phyloP scores from a whole-genome alignment of 2,113 vertebrate genomes.

The Gymnobelideus leadbeateri region DNA sequence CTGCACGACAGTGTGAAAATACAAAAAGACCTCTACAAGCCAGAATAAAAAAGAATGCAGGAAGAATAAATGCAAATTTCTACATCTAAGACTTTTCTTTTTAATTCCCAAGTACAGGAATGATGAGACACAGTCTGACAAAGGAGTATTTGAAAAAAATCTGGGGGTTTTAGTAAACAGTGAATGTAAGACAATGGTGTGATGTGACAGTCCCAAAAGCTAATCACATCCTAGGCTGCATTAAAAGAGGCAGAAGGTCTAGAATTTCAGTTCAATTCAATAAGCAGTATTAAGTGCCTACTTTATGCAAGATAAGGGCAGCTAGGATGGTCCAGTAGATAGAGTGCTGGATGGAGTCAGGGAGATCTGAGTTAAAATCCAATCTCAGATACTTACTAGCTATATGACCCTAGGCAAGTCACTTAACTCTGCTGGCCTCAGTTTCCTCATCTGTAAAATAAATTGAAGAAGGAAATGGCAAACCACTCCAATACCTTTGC shows the following conservation, averaged over 20 bases:
- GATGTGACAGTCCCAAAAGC: neutral
- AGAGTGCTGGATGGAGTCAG: neutral
- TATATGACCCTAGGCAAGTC: neutral
- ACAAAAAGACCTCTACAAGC: neutral
- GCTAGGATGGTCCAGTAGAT: neutral
- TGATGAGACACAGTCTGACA: neutral
- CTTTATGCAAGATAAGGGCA: neutral
- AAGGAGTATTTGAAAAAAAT: neutral
- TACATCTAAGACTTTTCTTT: neutral
- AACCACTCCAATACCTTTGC: neutral
- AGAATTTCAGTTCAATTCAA: neutral
- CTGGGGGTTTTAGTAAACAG: neutral
- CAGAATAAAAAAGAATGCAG: neutral
- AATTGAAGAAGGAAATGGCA: neutral
- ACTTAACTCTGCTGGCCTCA: neutral
- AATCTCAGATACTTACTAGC: neutral
- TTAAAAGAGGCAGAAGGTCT: neutral
- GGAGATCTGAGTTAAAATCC: neutral
- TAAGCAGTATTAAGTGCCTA: neutral
- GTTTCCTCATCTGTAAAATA: neutral
- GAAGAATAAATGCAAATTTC: neutral
- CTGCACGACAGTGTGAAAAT: neutral
- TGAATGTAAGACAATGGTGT: neutral
- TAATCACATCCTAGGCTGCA: neutral
- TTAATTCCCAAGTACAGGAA: neutral